Base-by-base conservation (phyloP, 1,140 invertebrate species). In the Asobara japonica region DNA sequence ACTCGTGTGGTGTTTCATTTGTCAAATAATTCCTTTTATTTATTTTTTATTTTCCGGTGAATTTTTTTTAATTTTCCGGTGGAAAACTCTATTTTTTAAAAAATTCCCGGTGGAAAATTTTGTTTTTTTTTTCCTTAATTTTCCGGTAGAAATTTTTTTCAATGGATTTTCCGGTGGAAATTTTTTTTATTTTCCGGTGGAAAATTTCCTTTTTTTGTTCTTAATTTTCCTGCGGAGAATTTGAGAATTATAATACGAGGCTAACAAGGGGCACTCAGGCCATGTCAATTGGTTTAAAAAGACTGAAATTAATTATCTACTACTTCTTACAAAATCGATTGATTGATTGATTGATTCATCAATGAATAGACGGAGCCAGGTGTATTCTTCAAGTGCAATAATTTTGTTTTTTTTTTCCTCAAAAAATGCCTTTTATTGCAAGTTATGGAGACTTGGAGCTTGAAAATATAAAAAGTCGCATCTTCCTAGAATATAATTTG, bases 351-450 rank as follows among this genome's bases (percentile, higher is more conserved):
- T 61, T 51, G 33, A 79, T 80, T 79, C 71, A 81, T 79, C 75
- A 81, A 65, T 80, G 78, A 82, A 82, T 82, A 83, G 78, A 80
- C 68, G 61, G 77, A 78, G 79, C 69, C 70, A 71, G 72, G 69
- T 33, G 73, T 67, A 66, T 67, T 13, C n/a, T 51, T 20, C 7
- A 51, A 51, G 10, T 20, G 3, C 11, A 13, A 13, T 41, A 3
- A 13, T 6, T 77, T 74, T 31, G 73, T 73, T 73, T 79, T 79
- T 80, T 76, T 45, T 73, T 33, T 38, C 75, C 48, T 65, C 31
- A 64, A 33, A 64, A 20, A 31, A 69, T 71, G 38, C 33, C 36
- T 29, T 56, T 41, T 27, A 62, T 64, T 72, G 64, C 51, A 64
- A 33, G 74, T 72, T 76, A 80, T 67, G 75, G 75, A 79, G 75